Evolutionary conservation across 2,888 invertebrate genomes (phyloP).

Genomic region (Sabatieria punctata): DNA sequence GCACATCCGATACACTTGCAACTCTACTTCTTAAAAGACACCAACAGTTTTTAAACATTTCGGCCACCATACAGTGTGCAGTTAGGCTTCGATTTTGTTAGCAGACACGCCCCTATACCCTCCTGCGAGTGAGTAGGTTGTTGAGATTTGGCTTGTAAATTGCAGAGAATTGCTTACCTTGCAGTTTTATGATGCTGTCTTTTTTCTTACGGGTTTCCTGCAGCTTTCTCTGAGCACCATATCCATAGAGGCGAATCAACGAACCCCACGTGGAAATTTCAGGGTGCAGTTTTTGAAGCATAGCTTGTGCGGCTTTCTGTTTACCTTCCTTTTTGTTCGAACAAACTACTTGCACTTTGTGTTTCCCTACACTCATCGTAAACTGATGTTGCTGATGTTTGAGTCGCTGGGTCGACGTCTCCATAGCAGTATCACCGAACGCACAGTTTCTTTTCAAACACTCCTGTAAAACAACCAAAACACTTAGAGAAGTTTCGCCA

Average conservation of each 20-base stretch:
- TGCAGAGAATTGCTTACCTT: too few relatives aligned
- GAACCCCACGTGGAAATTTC: slow-evolving; percentile 63
- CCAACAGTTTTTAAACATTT: neutral
- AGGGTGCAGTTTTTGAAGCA: slow-evolving; percentile 78
- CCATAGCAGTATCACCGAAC: slow-evolving; percentile 64
- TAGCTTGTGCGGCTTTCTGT: slow-evolving; percentile 82
- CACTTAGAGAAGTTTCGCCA: too few relatives aligned
- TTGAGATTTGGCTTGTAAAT: too few relatives aligned
- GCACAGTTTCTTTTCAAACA: slow-evolving; percentile 52
- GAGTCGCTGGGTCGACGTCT: slow-evolving; percentile 53
- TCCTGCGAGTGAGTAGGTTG: too few relatives aligned
- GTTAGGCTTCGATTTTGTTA: too few relatives aligned
- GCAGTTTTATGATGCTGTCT: neutral
- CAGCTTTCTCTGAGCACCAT: slow-evolving; percentile 2
- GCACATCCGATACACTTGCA: too few relatives aligned
- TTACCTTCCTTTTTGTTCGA: slow-evolving; percentile 91
- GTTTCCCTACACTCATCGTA: slow-evolving; percentile 66
- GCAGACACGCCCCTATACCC: too few relatives aligned
- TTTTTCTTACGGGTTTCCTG: neutral
- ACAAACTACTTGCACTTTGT: slow-evolving; percentile 50
- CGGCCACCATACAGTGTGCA: neutral
- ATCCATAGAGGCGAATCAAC: slow-evolving; percentile 68
- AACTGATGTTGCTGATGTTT: slow-evolving; percentile 82
- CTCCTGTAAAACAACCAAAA: slow-evolving; percentile 38
- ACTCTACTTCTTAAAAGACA: too few relatives aligned